Evolutionary conservation across 1,140 invertebrate species (phyloP), one percentile per base, ranked within the genome.

Genomic region (Lethrus apterus): DNA sequence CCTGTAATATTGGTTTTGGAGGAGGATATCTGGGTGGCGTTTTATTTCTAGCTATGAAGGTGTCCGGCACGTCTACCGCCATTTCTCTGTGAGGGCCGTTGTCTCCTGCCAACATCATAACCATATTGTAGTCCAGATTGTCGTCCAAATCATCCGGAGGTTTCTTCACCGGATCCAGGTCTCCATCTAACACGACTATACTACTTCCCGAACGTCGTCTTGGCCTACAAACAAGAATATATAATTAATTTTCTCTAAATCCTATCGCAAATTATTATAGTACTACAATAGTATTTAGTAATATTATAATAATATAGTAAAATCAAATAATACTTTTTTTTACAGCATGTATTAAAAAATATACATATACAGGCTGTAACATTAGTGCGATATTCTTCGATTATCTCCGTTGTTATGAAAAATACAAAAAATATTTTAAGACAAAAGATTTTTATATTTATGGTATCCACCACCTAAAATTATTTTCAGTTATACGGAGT

Each of bases 31-130:
- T 80, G 54, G 89, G 93, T 52, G 85, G 89, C 49, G 82, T 93
- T 75, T 91, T 96, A 70, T 86, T 89, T 66, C 83, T 77, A 54
- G 79, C 87, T 55, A 95, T 83, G 72, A 98, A 97, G 60, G 83
- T 86, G 63, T 95, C 93, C 59, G 95, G 95, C 51, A 95, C 93
- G 72, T 98, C 95, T 63, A 98, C 93, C 60, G 95, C 90, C 88
- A 98, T 93, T 80, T 98, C 95, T 63, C 88, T 81, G 75, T 89
- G 86, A 61, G 86, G 86, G 69, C 84, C 80, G 67, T 78, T 78
- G 65, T 84, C 79, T 62, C 77, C 71, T 54, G 75, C 71, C 51
- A 80, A 68, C 77, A 82, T 80, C 68, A 76, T 79, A 70, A 80
- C 75, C 76, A 80, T 79, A 68, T 73, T 70, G 66, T 78, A 76